These are phyloP conservation scores for Ailurus styani DNA, from an alignment of 2,113 vertebrate genomes.

Conservation along the genomic window DNA sequence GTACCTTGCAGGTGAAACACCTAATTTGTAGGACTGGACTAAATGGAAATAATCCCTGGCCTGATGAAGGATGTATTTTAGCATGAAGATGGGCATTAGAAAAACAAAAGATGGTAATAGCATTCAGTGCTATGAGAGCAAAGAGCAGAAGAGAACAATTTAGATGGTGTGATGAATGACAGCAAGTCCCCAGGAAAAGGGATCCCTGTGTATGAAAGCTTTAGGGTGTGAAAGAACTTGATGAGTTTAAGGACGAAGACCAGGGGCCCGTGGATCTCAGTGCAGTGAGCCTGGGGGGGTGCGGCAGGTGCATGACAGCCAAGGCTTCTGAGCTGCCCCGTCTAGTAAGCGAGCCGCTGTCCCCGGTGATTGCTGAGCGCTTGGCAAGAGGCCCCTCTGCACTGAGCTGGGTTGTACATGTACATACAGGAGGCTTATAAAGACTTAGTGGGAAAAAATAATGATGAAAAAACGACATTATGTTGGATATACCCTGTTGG, in stretches of 20 bases:
- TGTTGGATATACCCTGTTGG: not conserved
- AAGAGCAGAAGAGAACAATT: not conserved
- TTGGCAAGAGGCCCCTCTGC: not conserved
- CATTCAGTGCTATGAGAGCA: not conserved
- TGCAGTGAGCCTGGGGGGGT: not conserved
- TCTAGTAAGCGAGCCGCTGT: fast-evolving
- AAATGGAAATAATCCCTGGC: not conserved
- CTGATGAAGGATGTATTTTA: not conserved
- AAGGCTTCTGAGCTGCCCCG: fast-evolving
- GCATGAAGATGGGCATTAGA: not conserved
- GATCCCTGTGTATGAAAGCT: not conserved
- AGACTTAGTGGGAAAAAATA: not conserved
- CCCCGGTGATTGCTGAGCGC: fast-evolving
- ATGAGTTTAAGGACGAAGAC: not conserved
- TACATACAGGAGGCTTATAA: not conserved
- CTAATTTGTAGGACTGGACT: not conserved
- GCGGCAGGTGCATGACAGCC: not conserved
- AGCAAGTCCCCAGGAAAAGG: not conserved
- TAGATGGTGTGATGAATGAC: not conserved
- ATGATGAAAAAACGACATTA: not conserved
- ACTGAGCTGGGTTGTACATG: not conserved
- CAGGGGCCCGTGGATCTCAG: not conserved
- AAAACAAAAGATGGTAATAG: not conserved
- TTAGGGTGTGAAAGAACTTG: not conserved
- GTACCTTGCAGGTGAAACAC: not conserved